Conservation (phyloP, 1,140 invertebrate genomes). For the Philopotamus ludificatus region DNA sequence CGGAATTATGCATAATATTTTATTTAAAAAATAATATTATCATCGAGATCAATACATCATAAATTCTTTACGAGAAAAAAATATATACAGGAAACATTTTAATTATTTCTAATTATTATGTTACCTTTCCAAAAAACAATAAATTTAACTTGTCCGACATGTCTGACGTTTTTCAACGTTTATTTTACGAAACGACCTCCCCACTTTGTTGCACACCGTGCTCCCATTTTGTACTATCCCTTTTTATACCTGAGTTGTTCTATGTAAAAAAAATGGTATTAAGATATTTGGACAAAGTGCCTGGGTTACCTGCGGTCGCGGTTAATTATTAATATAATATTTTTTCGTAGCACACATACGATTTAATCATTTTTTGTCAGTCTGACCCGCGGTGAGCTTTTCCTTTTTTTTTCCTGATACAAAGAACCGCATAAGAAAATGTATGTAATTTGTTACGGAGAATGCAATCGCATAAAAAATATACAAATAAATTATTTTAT, state of each 20-base stretch:
- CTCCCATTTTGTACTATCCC: conserved; percentile 5
- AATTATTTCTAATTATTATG: conserved; percentile 44
- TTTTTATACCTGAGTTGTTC: not conserved
- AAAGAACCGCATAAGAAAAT: conserved; percentile 6
- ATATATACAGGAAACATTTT: conserved; percentile 37
- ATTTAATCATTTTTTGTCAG: too few species aligned
- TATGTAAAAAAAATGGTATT: not conserved
- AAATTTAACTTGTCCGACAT: conserved; percentile 29
- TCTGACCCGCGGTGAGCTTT: not conserved
- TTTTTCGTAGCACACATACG: conserved; percentile 3
- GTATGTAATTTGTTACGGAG: conserved; percentile 19
- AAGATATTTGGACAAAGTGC: not conserved
- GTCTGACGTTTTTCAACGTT: conserved; percentile 22
- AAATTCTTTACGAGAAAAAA: conserved; percentile 24
- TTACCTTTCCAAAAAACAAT: conserved; percentile 41
- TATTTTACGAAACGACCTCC: conserved; percentile 10
- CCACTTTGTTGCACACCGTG: conserved; percentile 11
- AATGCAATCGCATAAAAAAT: too few species aligned
- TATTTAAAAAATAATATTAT: not conserved
- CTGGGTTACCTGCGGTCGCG: conserved; percentile 9
- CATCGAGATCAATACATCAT: not conserved
- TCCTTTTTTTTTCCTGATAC: not conserved
- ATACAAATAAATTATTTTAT: too few species aligned
- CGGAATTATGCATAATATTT: conserved; percentile 9
- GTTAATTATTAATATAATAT: conserved; percentile 24